Evolutionary conservation across 2,113 vertebrate species (phyloP).

Genomic region (Pheucticus melanocephalus): DNA sequence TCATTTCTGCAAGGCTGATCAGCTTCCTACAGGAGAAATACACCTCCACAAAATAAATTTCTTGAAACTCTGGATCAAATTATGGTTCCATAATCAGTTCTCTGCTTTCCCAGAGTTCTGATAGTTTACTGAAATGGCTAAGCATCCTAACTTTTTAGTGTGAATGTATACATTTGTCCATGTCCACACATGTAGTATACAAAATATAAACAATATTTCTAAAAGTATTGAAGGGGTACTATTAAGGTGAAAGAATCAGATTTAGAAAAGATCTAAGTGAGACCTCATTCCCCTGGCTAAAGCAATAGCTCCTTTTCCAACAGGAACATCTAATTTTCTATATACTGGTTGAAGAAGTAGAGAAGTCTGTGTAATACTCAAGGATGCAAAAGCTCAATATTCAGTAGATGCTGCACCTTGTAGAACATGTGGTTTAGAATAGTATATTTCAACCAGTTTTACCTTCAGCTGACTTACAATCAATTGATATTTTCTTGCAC

Average conservation of each 20-base stretch:
- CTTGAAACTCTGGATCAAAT: background rate
- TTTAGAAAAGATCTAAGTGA: background rate
- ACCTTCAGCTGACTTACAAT: conserved; percentile 16
- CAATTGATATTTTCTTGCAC: conserved; percentile 23
- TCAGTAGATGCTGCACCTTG: background rate
- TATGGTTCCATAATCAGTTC: background rate
- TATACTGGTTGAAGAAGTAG: background rate
- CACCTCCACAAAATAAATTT: background rate
- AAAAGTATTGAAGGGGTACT: background rate
- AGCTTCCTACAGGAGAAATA: background rate
- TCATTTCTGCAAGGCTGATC: background rate
- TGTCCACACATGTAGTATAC: background rate
- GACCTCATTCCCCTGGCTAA: background rate
- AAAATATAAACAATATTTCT: background rate
- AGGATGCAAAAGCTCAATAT: background rate
- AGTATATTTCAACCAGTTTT: background rate
- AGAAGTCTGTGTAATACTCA: background rate
- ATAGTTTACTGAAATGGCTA: background rate
- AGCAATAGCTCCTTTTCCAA: background rate
- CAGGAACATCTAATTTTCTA: background rate
- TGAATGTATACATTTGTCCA: background rate
- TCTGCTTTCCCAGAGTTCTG: background rate
- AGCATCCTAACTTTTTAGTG: background rate
- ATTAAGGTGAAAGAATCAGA: background rate
- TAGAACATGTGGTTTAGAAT: background rate